Evolutionary conservation across 2,113 vertebrate species (phyloP), one percentile per base, ranked within the genome.

Genomic region (Ovis canadensis): DNA sequence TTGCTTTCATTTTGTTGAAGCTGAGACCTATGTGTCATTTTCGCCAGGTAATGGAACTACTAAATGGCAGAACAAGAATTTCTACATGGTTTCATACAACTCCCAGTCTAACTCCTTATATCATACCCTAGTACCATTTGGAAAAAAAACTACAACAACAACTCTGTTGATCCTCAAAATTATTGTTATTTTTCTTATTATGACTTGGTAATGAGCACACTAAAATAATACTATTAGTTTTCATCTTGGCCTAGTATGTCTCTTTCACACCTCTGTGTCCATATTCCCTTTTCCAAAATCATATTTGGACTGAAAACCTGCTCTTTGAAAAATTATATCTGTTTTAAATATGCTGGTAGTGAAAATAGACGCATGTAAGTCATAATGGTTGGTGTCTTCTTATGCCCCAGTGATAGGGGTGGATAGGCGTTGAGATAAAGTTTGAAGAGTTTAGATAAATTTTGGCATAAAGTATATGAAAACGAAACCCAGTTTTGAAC

Each of bases 381-480:
- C 55, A 45, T 94, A 48, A 60, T 25, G 6, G 25, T 81, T 54
- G 40, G 7, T 57, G 2, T 82, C 57, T 36, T 17, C 12, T 82
- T 36, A 40, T 36, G 13, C 6, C 43, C 4, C 36, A 16, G 33
- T 45, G 16, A 57, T 29, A 23, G 80, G 29, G 12, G 7, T 83
- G 14, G 16, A 91, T 31, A 25, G 5, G 3, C 25, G 48, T 29
- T 31, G 59, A 81, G 40, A 45, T 78, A 45, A 93, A 91, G 92
- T 83, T 60, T 91, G 89, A 95, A 7, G 81, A 86, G 59, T 90
- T 93, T 78, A 93, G 43, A 91, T 85, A 90, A 83, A 36, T 62
- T 59, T 83, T 94, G 40, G 14, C 40, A 29, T 55, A 91, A 88
- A 10, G 4, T 87, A 52, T 80, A 88, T 83, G 54, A 71, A 93